These are phyloP conservation scores for Zoanthus gigantus DNA, from an alignment of 92 coral and sea anemone genomes.

Conservation along the genomic window DNA sequence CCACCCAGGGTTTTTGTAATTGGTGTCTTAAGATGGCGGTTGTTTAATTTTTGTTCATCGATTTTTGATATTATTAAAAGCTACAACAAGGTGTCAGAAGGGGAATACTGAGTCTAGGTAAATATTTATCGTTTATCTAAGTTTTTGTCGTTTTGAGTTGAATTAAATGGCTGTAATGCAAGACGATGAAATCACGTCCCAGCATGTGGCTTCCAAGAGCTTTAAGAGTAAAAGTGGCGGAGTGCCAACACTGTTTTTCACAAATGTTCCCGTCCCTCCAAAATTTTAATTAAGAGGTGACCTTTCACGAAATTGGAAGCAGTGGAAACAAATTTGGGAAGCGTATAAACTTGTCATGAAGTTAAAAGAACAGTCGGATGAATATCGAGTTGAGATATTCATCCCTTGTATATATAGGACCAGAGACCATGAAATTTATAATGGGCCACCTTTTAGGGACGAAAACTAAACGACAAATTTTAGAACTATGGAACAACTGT, in stretches of 20 bases:
- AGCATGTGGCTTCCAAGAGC: not conserved
- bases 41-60: not conserved
- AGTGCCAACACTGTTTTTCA: slow-evolving; percentile 23
- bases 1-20: not conserved
- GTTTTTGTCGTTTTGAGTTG: not conserved
- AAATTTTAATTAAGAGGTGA: slow-evolving; percentile 50
- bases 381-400: slow-evolving; percentile 60
- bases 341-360: slow-evolving; percentile 58
- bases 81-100: not conserved
- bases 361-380: slow-evolving; percentile 38
- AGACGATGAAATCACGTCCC: not conserved
- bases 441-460: slow-evolving; percentile 42
- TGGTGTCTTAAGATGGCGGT: not conserved
- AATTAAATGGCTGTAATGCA: not conserved
- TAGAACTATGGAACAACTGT: slow-evolving; percentile 39
- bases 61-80: not conserved
- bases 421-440: slow-evolving; percentile 51
- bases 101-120: not conserved
- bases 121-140: not conserved
- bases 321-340: slow-evolving; percentile 63
- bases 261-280: slow-evolving; percentile 48
- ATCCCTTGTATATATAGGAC: slow-evolving; percentile 63
- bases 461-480: slow-evolving; percentile 36
- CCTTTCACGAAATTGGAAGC: slow-evolving; percentile 51
- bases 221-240: not conserved